Evolutionary conservation across 2,888 invertebrate species (phyloP), one percentile per base, ranked within the genome.

Genomic region (Zhengitettix transpicula): DNA sequence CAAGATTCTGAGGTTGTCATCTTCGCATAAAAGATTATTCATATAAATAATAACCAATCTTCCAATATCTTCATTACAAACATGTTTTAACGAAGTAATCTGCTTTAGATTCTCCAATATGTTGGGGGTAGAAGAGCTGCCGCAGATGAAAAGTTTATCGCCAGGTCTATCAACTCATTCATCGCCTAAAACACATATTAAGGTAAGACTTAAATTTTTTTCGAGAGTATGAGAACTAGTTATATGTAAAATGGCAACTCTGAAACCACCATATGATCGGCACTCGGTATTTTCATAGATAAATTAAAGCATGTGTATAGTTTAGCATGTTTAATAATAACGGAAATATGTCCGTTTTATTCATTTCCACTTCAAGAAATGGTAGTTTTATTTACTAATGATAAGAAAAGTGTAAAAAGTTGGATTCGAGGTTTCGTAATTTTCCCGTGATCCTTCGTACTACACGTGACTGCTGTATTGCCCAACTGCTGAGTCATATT

Each of bases 101-200:
- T 28, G 28, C 28, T 28, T 28, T 28, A 28, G 28, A 28, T 28
- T 28, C 28, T 28, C 17, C 59, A 60, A 59, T 14, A 63, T 63
- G 63, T 73, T 77, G 73, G 55, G 73, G 56, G 75, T 75, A 9
- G 78, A 78, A 14, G 76, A 77, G 44, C 60, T 79, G 65, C 78
- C 79, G 0, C 75, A 70, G 15, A 80, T 80, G 79, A 68, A 74
- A 64, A 75, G 77, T 58, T 71, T 79, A 17, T 78, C 79, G 58
- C 80, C 80, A 0, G 78, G 63, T 16, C 60, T 60, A n/a, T 58
- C 62, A 51, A 51, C 60, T 16, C 62, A 62, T 40, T 58, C 61
- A 16, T 59, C 55, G 15, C 63, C 62, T 41, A 51, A 58, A 40
- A 57, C 51, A 44, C 40, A 56, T 40, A 57, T 55, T 40, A 60